Evolutionary conservation across 2,113 vertebrate species (phyloP).

Genomic region (Scolopax mira): DNA sequence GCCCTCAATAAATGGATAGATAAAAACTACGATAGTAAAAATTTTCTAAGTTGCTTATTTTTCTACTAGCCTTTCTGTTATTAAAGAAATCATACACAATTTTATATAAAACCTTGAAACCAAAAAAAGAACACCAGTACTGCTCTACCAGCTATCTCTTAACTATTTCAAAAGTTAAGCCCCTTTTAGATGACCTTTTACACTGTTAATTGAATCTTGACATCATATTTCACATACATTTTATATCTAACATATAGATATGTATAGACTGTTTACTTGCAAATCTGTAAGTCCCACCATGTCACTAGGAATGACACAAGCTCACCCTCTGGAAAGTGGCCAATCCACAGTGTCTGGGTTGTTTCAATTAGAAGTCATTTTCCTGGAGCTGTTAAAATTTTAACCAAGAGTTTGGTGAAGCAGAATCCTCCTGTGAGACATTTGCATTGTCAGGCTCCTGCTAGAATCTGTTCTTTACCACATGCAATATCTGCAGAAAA

Average conservation of each 20-base stretch:
- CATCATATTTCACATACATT: neutral
- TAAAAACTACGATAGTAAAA: neutral
- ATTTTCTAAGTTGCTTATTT: neutral
- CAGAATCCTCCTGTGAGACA: constrained; percentile 11
- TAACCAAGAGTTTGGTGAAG: constrained; percentile 33
- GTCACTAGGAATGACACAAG: constrained; percentile 40
- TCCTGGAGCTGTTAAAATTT: constrained; percentile 52
- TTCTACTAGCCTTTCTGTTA: neutral
- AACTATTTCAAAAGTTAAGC: neutral
- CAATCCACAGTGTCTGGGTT: constrained; percentile 16
- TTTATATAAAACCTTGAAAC: neutral
- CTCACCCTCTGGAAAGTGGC: constrained; percentile 22
- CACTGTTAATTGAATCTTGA: constrained; percentile 48
- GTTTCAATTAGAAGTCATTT: constrained; percentile 60
- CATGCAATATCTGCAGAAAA: constrained; percentile 24
- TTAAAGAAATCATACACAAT: neutral
- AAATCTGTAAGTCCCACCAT: constrained; percentile 2
- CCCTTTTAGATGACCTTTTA: constrained; percentile 26
- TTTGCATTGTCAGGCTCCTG: neutral
- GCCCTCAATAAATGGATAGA: neutral
- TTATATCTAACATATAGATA: neutral
- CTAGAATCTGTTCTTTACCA: constrained; percentile 22
- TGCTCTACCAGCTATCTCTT: neutral
- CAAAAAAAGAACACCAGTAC: neutral
- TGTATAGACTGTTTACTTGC: constrained; percentile 28